phyloP scores from a whole-genome alignment of 2,797 vertebrate species.

The Acanthurus lineatus region DNA sequence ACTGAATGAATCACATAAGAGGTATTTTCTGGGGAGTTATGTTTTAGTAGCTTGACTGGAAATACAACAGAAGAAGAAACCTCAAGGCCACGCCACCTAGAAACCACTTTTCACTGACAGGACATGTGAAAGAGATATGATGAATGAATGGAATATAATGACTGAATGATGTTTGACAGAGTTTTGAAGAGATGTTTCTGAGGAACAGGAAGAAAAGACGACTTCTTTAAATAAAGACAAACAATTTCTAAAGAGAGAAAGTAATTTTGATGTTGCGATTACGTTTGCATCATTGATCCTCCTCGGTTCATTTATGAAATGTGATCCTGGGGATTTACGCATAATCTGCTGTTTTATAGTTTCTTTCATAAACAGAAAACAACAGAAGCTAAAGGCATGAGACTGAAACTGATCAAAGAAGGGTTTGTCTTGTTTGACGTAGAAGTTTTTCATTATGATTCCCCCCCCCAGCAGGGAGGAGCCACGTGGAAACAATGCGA shows the following conservation, averaged over 20 bases:
- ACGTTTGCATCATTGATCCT: background rate
- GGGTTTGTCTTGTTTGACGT: background rate
- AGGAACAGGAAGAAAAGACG: background rate
- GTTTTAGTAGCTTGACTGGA: conserved; percentile 24
- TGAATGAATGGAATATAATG: conserved; percentile 30
- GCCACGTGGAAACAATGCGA: conserved; percentile 54
- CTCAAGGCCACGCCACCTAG: conserved; percentile 29
- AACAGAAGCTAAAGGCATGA: background rate
- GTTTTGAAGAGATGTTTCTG: conserved; percentile 2
- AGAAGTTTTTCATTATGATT: conserved; percentile 2
- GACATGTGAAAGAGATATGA: conserved; percentile 22
- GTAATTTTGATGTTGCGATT: background rate
- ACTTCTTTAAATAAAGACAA: background rate
- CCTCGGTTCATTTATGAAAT: background rate
- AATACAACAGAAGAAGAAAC: conserved; percentile 37
- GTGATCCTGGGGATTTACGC: background rate
- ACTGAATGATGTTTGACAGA: conserved; percentile 29
- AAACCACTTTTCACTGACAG: conserved; percentile 55
- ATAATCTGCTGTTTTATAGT: too few species aligned
- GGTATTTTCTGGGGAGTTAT: conserved; percentile 22
- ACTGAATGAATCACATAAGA: conserved; percentile 25
- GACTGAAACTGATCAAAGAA: background rate
- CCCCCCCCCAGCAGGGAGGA: conserved; percentile 3
- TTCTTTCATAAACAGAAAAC: background rate
- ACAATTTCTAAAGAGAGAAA: background rate